These are phyloP conservation scores for Archaeoteleia sp. DNA, from an alignment of 2,888 invertebrate species.

Conservation along the genomic window DNA sequence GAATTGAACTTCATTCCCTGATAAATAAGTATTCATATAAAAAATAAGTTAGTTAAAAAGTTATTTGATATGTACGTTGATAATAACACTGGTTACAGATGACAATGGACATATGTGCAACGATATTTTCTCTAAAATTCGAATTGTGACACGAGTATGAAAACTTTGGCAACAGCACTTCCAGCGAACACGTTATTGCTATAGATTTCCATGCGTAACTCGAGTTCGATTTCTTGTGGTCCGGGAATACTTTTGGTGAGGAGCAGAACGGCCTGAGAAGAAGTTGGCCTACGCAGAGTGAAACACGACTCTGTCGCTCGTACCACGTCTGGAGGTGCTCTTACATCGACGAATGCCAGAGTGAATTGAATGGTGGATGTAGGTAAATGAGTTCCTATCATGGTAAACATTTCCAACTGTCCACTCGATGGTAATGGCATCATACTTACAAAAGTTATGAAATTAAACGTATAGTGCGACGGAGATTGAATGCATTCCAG, in stretches of 20 bases:
- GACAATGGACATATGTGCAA: too few relatives aligned
- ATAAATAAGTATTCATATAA: too few relatives aligned
- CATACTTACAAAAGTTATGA: conserved; percentile 92
- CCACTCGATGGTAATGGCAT: conserved; percentile 81
- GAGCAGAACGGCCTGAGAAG: conserved; percentile 85
- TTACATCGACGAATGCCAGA: conserved; percentile 81
- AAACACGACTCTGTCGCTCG: conserved; percentile 79
- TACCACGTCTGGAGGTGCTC: conserved; percentile 79
- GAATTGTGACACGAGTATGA: conserved; percentile 90
- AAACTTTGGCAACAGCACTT: conserved; percentile 88
- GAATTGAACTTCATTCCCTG: too few relatives aligned
- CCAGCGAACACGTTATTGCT: conserved; percentile 84
- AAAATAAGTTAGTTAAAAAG: too few relatives aligned
- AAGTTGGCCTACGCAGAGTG: conserved; percentile 75
- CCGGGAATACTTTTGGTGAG: conserved; percentile 85
- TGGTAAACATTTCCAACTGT: conserved; percentile 88
- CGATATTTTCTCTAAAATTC: conserved; percentile 82
- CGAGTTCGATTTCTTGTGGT: conserved; percentile 93
- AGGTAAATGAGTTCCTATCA: conserved; percentile 86
- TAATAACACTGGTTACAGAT: too few relatives aligned
- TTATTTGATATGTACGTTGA: too few relatives aligned
- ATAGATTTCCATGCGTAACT: conserved; percentile 90
- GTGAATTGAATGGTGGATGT: conserved; percentile 85
- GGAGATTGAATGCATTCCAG: conserved; percentile 86
- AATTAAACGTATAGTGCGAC: conserved; percentile 93